Conservation (phyloP, 2,888 invertebrate species). For the Cryptocephalus moraei region DNA sequence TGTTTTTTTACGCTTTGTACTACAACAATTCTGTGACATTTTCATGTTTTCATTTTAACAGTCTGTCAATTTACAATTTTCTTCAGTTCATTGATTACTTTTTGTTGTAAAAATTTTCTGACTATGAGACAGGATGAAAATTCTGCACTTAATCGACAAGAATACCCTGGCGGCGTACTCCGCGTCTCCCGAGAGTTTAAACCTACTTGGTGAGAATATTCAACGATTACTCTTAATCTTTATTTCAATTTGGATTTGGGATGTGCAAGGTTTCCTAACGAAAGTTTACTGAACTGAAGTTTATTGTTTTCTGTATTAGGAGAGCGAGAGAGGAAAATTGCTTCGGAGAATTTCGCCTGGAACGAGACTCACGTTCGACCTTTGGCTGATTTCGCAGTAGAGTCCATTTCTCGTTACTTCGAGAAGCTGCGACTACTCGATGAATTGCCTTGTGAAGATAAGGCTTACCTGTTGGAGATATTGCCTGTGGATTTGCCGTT, state of each 20-base stretch:
- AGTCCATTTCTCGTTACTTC: conserved; percentile 42
- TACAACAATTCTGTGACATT: too few relatives aligned
- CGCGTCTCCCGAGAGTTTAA: conserved; percentile 27
- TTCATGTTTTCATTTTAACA: too few relatives aligned
- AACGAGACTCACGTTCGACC: conserved; percentile 40
- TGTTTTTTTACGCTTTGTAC: too few relatives aligned
- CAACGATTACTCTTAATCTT: too few relatives aligned
- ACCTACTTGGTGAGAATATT: conserved; percentile 18
- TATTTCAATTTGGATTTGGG: too few relatives aligned
- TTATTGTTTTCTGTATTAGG: too few relatives aligned
- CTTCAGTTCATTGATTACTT: too few relatives aligned
- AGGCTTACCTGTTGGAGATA: conserved; percentile 49
- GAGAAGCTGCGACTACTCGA: conserved; percentile 44
- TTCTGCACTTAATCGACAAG: conserved; percentile 24
- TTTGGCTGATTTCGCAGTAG: conserved; percentile 41
- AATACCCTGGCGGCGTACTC: conserved; percentile 41
- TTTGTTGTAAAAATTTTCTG: not conserved
- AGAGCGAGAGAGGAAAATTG: conserved; percentile 39
- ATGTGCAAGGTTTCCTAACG: too few relatives aligned
- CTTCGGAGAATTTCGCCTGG: conserved; percentile 46
- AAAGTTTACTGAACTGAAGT: too few relatives aligned
- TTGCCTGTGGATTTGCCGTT: conserved; percentile 49
- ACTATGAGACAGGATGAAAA: conserved; percentile 16
- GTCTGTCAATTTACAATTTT: too few relatives aligned
- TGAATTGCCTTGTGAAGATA: conserved; percentile 46